These are phyloP conservation scores for Drosophila ercepeae DNA, from an alignment of 1,140 invertebrate genomes.

Conservation along the genomic window DNA sequence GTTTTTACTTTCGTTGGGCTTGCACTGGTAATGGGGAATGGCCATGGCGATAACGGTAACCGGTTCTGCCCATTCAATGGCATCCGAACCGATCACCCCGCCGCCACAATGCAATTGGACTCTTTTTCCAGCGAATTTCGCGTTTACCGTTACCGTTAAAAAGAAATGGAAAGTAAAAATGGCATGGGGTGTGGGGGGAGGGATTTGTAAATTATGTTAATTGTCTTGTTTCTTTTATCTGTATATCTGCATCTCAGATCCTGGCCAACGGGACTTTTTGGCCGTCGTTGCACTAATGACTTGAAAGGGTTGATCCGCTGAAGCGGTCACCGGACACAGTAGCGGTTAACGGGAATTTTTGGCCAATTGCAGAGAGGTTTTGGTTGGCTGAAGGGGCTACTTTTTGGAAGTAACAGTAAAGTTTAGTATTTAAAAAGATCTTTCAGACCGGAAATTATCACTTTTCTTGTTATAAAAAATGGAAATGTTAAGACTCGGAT, in stretches of 20 bases:
- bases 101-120: slow-evolving; percentile 38
- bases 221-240: slow-evolving; percentile 57
- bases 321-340: slow-evolving; percentile 10
- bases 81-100: slow-evolving; percentile 37
- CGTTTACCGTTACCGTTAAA: slow-evolving; percentile 77
- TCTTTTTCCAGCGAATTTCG: slow-evolving; percentile 57
- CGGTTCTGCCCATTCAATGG: slow-evolving; percentile 58
- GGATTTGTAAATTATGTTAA: slow-evolving; percentile 71
- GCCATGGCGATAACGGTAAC: slow-evolving; percentile 31
- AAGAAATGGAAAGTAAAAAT: slow-evolving; percentile 75
- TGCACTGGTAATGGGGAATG: not conserved
- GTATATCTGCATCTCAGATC: slow-evolving; percentile 47
- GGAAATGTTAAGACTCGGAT: too few relatives aligned
- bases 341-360: slow-evolving; percentile 13
- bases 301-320: slow-evolving; percentile 3
- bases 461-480: not conserved
- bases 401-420: not conserved
- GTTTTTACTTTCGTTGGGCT: slow-evolving; percentile 81
- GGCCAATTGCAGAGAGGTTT: not conserved
- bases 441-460: not conserved
- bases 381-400: not conserved
- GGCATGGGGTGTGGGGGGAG: too few relatives aligned
- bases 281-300: slow-evolving; percentile 33
- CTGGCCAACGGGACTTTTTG: slow-evolving; percentile 59
- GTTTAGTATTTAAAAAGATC: not conserved